Conservation (phyloP, 1,140 invertebrate species). For the fruit fly (Drosophila melanogaster) region DNA sequence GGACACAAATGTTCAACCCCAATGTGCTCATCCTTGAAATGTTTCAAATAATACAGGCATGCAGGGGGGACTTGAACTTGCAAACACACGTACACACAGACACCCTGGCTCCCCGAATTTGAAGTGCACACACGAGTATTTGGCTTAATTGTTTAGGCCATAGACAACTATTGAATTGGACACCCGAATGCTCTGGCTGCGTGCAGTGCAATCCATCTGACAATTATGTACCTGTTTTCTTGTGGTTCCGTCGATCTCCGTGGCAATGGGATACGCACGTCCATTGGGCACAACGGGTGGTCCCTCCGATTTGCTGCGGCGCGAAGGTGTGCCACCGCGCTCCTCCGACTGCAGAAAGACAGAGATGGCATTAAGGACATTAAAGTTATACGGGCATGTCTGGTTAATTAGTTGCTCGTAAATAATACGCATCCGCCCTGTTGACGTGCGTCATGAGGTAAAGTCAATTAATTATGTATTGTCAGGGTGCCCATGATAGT, state of each 20-base stretch:
- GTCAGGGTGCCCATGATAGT: constrained; percentile 44
- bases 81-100: constrained; percentile 7
- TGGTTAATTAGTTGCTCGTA: constrained; percentile 76
- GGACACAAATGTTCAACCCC: background rate
- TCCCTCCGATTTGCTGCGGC: constrained; percentile 90
- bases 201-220: constrained; percentile 41
- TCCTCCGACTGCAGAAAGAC: constrained; percentile 85
- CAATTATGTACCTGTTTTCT: constrained; percentile 83
- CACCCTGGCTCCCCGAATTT: constrained; percentile 1
- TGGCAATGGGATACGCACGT: constrained; percentile 83
- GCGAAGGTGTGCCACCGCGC: constrained; percentile 85
- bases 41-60: constrained; percentile 12
- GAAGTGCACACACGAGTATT: constrained; percentile 14
- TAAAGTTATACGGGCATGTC: constrained; percentile 21
- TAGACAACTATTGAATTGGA: constrained; percentile 30
- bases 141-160: background rate
- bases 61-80: constrained; percentile 2
- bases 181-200: constrained; percentile 28
- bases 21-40: background rate
- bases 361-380: background rate
- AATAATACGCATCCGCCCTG: constrained; percentile 72
- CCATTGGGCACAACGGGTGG: constrained; percentile 86
- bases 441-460: constrained; percentile 62
- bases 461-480: constrained; percentile 75
- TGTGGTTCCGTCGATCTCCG: constrained; percentile 84